phyloP scores from a whole-genome alignment of 2,113 vertebrate genomes.

The Lepus europaeus region DNA sequence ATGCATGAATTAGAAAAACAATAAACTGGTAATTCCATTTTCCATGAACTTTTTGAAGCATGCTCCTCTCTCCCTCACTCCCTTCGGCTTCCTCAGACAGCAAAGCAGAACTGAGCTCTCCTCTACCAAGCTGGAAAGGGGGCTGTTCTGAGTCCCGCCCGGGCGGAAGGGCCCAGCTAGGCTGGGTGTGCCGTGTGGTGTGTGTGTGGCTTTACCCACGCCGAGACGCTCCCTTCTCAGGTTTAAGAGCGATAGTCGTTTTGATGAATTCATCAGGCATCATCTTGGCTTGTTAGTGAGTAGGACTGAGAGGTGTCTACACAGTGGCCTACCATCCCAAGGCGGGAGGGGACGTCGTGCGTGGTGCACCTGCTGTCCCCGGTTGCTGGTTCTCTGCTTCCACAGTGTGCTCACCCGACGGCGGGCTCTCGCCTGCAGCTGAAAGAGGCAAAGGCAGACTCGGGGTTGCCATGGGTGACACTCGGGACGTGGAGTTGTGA shows the following conservation, averaged over 20 bases:
- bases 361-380: background rate
- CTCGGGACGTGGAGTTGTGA: too few species aligned
- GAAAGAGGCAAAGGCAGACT: background rate
- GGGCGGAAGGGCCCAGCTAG: too few species aligned
- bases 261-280: background rate
- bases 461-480: background rate
- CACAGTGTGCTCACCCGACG: background rate
- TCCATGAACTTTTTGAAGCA: too few species aligned
- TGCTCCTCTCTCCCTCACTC: background rate
- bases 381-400: fast-evolving
- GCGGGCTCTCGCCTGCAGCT: background rate
- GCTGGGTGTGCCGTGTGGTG: background rate
- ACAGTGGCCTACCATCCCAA: background rate
- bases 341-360: background rate
- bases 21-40: too few species aligned
- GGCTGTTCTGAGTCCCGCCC: too few species aligned
- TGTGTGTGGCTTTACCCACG: background rate
- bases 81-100: background rate
- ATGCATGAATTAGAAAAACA: too few species aligned
- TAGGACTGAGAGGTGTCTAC: background rate
- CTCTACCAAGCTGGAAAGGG: background rate
- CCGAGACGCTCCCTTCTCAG: background rate
- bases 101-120: background rate
- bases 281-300: background rate
- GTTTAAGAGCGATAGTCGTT: background rate